Percentiles rank a stretch among this genome's conserved stretches.
Conservation (phyloP, 2,113 vertebrate genomes). For the Microtus oregoni region DNA sequence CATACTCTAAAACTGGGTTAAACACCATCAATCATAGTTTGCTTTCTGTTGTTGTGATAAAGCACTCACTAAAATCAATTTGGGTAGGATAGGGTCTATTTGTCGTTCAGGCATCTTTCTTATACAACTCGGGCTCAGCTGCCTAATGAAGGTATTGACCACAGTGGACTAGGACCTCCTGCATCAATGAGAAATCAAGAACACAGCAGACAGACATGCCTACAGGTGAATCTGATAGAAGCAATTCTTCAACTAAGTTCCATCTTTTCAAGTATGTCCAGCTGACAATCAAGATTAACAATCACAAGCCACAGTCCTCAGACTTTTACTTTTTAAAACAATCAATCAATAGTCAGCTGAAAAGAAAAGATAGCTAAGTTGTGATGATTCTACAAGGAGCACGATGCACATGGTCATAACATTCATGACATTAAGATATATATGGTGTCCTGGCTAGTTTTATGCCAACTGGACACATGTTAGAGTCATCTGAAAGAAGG, state of each 20-base stretch:
- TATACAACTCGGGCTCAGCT: not conserved
- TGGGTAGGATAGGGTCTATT: not conserved
- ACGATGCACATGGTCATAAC: not conserved
- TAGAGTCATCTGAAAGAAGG: not conserved
- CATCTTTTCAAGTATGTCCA: not conserved
- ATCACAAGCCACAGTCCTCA: not conserved
- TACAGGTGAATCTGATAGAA: no score
- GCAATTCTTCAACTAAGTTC: not conserved
- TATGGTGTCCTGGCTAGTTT: not conserved
- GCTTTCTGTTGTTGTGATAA: not conserved
- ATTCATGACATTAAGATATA: not conserved
- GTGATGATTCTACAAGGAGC: not conserved
- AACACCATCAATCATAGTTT: not conserved
- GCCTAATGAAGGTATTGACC: not conserved
- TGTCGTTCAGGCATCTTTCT: not conserved
- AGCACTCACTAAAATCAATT: not conserved
- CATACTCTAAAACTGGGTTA: not conserved
- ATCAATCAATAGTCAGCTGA: not conserved
- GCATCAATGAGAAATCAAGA: not conserved
- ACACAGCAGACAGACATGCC: not conserved
- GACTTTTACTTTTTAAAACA: slow-evolving; percentile 5
- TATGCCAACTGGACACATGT: not conserved
- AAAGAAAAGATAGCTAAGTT: not conserved
- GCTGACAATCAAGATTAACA: not conserved
- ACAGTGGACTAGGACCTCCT: not conserved